phyloP scores from a whole-genome alignment of 1,140 invertebrate species.

The Thalassaphorura encarpata region DNA sequence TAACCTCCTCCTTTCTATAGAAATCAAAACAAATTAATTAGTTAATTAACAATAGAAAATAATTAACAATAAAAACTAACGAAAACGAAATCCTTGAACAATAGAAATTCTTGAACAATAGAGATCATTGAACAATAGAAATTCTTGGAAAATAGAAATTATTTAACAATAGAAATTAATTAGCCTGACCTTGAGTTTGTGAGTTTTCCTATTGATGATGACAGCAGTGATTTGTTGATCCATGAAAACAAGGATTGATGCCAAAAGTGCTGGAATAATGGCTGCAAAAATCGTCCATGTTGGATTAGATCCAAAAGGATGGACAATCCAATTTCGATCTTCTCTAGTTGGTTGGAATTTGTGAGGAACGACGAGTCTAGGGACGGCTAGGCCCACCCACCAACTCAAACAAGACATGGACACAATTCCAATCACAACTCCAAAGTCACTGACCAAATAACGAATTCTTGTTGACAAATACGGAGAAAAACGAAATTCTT shows the following conservation, averaged over 20 bases:
- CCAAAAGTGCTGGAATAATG: conserved; percentile 35
- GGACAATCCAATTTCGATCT: conserved; percentile 37
- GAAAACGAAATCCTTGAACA: too few species aligned
- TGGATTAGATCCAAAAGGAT: conserved; percentile 34
- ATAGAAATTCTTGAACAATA: background rate
- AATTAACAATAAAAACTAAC: too few species aligned
- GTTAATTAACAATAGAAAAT: too few species aligned
- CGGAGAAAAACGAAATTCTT: conserved; percentile 32
- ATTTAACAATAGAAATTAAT: too few species aligned
- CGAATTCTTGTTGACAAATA: conserved; percentile 38
- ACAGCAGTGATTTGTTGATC: conserved; percentile 41
- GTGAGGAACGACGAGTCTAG: conserved; percentile 40
- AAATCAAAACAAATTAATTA: too few species aligned
- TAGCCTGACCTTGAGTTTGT: conserved; percentile 36
- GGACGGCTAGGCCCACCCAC: conserved; percentile 38
- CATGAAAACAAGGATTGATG: conserved; percentile 40
- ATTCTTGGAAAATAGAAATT: too few species aligned
- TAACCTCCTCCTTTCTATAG: too few species aligned
- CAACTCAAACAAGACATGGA: conserved; percentile 38
- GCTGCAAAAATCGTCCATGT: conserved; percentile 34
- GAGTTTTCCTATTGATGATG: conserved; percentile 42
- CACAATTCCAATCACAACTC: conserved; percentile 42
- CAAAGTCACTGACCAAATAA: conserved; percentile 40
- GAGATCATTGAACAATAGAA: background rate
- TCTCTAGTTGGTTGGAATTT: conserved; percentile 19